These are phyloP conservation scores for Puma concolor DNA, from an alignment of 2,113 vertebrate genomes.

Conservation along the genomic window DNA sequence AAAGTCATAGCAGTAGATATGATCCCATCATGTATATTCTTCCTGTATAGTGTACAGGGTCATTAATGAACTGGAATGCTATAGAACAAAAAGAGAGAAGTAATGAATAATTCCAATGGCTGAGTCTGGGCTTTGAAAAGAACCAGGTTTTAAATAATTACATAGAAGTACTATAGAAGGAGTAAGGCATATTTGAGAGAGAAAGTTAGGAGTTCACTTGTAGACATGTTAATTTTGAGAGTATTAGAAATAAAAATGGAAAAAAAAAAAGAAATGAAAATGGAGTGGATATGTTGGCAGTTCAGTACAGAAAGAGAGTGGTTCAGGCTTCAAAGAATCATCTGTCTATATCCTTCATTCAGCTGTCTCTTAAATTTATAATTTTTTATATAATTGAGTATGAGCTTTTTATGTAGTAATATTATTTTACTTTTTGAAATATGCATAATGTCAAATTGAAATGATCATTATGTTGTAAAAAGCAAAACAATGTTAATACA, in stretches of 20 bases:
- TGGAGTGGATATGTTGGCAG: not conserved
- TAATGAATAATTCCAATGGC: not conserved
- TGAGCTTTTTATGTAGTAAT: not conserved
- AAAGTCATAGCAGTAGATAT: not conserved
- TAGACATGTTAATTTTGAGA: not conserved
- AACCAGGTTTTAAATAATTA: not conserved
- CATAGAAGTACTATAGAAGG: not conserved
- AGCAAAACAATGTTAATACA: not conserved
- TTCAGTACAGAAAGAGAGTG: not conserved
- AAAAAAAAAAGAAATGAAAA: not conserved
- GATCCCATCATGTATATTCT: not conserved
- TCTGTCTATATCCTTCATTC: not conserved
- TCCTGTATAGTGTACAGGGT: not conserved
- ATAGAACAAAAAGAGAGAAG: not conserved
- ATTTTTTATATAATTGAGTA: not conserved
- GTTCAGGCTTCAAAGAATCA: not conserved
- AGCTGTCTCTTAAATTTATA: not conserved
- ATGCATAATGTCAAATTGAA: not conserved
- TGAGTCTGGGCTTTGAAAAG: not conserved
- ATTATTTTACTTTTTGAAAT: not conserved
- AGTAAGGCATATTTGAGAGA: not conserved
- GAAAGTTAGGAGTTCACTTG: not conserved
- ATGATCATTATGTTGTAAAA: not conserved
- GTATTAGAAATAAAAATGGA: not conserved
- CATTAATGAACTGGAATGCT: not conserved